Conservation (phyloP, 2,888 invertebrate genomes). For the Phortica okadai region DNA sequence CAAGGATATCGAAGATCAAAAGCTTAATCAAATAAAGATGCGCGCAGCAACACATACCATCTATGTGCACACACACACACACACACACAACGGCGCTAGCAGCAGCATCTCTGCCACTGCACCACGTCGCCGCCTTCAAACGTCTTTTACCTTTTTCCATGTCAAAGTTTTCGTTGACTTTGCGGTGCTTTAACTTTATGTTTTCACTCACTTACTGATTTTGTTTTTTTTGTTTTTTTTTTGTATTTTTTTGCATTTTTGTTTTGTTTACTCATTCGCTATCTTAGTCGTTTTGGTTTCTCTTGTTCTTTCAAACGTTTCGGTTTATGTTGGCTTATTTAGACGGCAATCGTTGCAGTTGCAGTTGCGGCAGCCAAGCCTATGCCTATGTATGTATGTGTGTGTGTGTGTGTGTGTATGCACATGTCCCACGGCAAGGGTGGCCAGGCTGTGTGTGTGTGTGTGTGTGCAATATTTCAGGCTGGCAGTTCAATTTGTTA, state of each 20-base stretch:
- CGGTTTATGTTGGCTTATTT: background rate
- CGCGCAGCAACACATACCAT: background rate
- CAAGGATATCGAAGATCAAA: constrained; percentile 29
- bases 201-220: background rate
- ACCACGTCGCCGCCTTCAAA: background rate
- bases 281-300: background rate
- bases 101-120: too few species aligned
- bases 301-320: background rate
- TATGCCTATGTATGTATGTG: background rate
- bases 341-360: constrained; percentile 18
- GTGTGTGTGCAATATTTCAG: constrained; percentile 9
- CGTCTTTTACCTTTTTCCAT: background rate
- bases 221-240: background rate
- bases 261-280: background rate
- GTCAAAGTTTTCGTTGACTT: background rate
- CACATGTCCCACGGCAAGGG: too few species aligned
- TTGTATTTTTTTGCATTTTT: background rate
- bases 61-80: background rate
- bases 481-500: constrained; percentile 22
- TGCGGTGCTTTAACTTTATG: background rate
- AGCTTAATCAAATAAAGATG: constrained; percentile 28
- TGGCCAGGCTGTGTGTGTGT: too few species aligned
- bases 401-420: background rate
- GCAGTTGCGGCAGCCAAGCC: background rate
- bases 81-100: background rate